Evolutionary conservation across 2,888 invertebrate species (phyloP).

Genomic region (Lamellibrachia columna): DNA sequence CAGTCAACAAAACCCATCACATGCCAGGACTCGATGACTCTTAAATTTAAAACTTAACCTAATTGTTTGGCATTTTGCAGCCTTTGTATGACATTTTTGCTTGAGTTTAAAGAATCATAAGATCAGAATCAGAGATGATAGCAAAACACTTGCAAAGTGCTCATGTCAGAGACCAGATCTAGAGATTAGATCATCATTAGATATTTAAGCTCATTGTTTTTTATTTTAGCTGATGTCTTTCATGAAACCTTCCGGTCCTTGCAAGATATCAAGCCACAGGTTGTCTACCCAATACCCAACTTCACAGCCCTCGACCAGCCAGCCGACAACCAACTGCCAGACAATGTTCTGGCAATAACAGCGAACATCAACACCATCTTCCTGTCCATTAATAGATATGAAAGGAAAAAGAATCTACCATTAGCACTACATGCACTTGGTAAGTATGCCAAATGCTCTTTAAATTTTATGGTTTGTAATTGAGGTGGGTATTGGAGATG

Average conservation of each 20-base stretch:
- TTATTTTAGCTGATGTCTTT: constrained; percentile 77
- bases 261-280: constrained; percentile 74
- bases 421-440: constrained; percentile 86
- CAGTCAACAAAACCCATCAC: no score
- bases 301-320: constrained; percentile 67
- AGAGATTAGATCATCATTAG: neutral
- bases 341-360: constrained; percentile 53
- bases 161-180: neutral
- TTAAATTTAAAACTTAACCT: no score
- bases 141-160: neutral
- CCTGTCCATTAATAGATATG: constrained; percentile 95
- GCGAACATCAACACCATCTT: constrained; percentile 70
- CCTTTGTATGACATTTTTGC: no score
- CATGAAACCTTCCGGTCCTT: constrained; percentile 84
- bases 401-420: constrained; percentile 93
- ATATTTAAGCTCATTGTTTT: constrained; percentile 14
- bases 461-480: neutral
- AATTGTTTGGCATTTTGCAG: no score
- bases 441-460: constrained; percentile 52
- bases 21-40: no score
- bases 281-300: constrained; percentile 94
- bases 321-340: constrained; percentile 39
- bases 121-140: neutral
- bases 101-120: no score
- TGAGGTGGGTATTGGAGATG: neutral